A percentile compares a stretch with the other conserved stretches of the same genome.
Evolutionary conservation across 1,140 invertebrate genomes (phyloP).

Genomic region (Drosophila kepulauana): DNA sequence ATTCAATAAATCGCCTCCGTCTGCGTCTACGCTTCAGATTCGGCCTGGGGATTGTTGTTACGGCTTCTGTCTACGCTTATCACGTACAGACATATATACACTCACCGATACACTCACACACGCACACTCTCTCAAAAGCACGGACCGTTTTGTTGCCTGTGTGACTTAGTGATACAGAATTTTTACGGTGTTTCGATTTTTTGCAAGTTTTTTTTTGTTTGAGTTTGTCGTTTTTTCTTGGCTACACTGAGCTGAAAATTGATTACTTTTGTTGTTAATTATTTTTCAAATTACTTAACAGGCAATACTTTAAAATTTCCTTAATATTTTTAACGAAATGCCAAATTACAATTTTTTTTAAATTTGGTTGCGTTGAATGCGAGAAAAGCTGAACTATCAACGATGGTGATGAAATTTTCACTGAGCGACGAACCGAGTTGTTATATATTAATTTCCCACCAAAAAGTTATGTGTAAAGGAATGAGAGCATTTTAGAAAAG

Average conservation of each 20-base stretch:
- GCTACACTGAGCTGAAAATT: slow-evolving; percentile 7
- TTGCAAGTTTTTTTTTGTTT: slow-evolving; percentile 41
- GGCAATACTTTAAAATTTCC: slow-evolving; percentile 12
- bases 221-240: slow-evolving; percentile 23
- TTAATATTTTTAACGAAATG: slow-evolving; percentile 42
- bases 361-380: slow-evolving; percentile 47
- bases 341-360: slow-evolving; percentile 44
- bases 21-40: slow-evolving; percentile 24
- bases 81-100: slow-evolving; percentile 53
- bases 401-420: slow-evolving; percentile 85
- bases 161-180: slow-evolving; percentile 79
- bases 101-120: slow-evolving; percentile 30
- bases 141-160: slow-evolving; percentile 27
- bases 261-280: slow-evolving; percentile 13
- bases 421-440: slow-evolving; percentile 63
- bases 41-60: slow-evolving; percentile 70
- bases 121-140: slow-evolving; percentile 16
- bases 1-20: slow-evolving; percentile 68
- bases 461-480: slow-evolving; percentile 59
- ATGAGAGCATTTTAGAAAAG: slow-evolving; percentile 29
- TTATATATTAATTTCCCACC: slow-evolving; percentile 75
- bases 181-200: slow-evolving; percentile 81
- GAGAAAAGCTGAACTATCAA: slow-evolving; percentile 74
- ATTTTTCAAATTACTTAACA: slow-evolving; percentile 29
- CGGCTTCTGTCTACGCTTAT: slow-evolving; percentile 75